Percentiles rank a stretch among this genome's conserved stretches.
Conservation (phyloP, 2,113 vertebrate species). For the Hylia prasina region DNA sequence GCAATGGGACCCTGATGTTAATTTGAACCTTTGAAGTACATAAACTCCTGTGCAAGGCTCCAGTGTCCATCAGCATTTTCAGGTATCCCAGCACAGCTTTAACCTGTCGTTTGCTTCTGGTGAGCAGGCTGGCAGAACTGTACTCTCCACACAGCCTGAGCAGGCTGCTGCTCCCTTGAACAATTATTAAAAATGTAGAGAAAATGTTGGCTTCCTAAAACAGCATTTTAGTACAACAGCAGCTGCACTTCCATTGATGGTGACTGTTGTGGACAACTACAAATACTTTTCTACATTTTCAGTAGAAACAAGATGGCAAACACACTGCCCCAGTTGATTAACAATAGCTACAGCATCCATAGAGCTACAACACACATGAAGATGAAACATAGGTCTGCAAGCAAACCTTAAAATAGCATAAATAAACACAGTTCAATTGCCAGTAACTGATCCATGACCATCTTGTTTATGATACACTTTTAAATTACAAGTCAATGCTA, state of each 20-base stretch:
- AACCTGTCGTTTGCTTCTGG: accelerated
- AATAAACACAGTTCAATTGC: neutral
- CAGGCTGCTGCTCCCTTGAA: neutral
- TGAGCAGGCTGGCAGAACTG: neutral
- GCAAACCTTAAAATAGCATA: neutral
- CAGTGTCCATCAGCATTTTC: neutral
- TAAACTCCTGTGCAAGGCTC: neutral
- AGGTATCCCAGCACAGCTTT: neutral
- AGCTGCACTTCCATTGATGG: neutral
- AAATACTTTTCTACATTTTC: neutral
- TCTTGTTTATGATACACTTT: neutral
- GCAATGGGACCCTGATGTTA: neutral
- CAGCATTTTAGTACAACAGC: neutral
- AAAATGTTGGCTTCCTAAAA: neutral
- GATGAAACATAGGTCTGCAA: neutral
- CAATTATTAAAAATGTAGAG: neutral
- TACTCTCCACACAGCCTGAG: neutral
- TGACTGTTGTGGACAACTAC: neutral
- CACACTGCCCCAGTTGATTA: neutral
- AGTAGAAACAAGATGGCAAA: neutral
- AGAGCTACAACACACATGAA: neutral
- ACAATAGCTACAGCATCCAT: neutral
- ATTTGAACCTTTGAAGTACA: neutral
- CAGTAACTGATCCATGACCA: neutral
- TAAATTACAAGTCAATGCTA: neutral